Percentiles rank a stretch among this genome's conserved stretches.
phyloP scores from a whole-genome alignment of 2,113 vertebrate genomes.

The Antigone vipio region DNA sequence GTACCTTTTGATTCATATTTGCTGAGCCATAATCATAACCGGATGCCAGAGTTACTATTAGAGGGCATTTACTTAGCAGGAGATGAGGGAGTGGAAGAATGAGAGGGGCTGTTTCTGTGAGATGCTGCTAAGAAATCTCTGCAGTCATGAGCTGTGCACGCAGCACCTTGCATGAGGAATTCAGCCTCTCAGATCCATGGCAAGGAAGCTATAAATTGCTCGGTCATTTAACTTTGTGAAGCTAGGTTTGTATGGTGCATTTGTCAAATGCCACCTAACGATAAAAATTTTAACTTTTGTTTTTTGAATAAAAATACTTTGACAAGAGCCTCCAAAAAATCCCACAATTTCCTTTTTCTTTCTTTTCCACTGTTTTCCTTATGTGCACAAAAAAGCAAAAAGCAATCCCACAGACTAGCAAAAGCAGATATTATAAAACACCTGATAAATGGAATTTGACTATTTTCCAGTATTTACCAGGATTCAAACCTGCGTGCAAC shows the following conservation, averaged over 20 bases:
- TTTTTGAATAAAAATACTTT: not conserved
- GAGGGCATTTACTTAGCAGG: not conserved
- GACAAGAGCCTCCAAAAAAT: not conserved
- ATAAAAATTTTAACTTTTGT: not conserved
- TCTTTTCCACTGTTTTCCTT: not conserved
- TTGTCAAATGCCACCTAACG: not conserved
- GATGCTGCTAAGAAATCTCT: not conserved
- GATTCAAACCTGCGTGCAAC: not conserved
- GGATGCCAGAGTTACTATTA: not conserved
- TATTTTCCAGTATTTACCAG: not conserved
- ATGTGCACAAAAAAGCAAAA: not conserved
- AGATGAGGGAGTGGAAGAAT: not conserved
- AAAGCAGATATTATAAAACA: not conserved
- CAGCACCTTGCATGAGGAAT: not conserved
- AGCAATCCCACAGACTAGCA: not conserved
- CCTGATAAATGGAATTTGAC: not conserved
- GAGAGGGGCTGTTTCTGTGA: not conserved
- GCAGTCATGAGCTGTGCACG: accelerated
- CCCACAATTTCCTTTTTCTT: not conserved
- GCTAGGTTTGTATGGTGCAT: not conserved
- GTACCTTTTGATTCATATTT: not conserved
- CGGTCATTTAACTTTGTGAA: not conserved
- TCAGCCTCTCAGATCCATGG: not conserved
- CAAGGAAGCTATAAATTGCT: not conserved
- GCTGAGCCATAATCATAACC: not conserved